Evolutionary conservation across 2,797 vertebrate genomes (phyloP).

Genomic region (Poeciliopsis turneri): DNA sequence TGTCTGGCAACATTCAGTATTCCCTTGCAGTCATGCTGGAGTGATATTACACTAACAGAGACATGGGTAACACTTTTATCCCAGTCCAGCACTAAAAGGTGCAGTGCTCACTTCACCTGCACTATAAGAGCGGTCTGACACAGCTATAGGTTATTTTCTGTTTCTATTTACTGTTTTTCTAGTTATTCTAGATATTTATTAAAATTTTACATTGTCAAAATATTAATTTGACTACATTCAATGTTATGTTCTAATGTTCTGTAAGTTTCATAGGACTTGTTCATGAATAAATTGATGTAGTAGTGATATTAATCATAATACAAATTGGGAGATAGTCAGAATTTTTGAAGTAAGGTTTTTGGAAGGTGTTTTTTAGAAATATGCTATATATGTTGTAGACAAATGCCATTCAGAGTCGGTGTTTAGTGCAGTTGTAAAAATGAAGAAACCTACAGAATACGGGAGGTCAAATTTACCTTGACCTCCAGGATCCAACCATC

Average conservation of each 20-base stretch:
- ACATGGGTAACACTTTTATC: conserved; percentile 29
- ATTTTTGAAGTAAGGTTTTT: too few species aligned
- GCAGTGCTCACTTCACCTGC: background rate
- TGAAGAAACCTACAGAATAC: background rate
- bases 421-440: background rate
- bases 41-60: conserved; percentile 15
- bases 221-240: background rate
- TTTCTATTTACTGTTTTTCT: conserved; percentile 7
- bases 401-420: background rate
- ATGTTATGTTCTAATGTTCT: background rate
- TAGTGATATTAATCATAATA: background rate
- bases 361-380: background rate
- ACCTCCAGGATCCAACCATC: too few species aligned
- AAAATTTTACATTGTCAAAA: background rate
- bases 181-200: background rate
- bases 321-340: background rate
- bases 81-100: conserved; percentile 3
- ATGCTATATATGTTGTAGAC: background rate
- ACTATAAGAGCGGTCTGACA: background rate
- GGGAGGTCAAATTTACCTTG: background rate
- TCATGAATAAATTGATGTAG: background rate
- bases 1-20: conserved; percentile 9
- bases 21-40: conserved; percentile 24
- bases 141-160: background rate
- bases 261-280: background rate